A percentile compares a stretch with the other conserved stretches of the same genome.
Conservation (phyloP, 2,113 vertebrate species). For the Accipiter virgatus region DNA sequence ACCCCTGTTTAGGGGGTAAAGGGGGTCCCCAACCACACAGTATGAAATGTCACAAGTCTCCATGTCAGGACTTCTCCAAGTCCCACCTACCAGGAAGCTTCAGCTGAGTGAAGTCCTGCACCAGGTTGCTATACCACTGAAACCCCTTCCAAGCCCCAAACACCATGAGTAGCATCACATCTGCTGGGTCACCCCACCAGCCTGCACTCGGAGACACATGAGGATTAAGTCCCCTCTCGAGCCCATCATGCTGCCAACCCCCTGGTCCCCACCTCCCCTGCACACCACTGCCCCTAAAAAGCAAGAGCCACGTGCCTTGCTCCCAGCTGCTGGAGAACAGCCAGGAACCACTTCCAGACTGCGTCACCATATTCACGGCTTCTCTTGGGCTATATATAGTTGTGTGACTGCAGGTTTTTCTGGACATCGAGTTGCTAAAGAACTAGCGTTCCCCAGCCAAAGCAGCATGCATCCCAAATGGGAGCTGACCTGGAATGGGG, state of each 20-base stretch:
- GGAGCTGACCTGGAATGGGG: neutral
- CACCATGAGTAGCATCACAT: neutral
- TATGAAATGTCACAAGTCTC: neutral
- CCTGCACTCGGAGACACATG: fast-evolving
- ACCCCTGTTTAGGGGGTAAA: neutral
- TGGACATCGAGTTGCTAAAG: constrained; percentile 4
- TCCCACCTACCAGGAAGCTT: neutral
- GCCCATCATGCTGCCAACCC: neutral
- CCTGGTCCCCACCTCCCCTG: neutral
- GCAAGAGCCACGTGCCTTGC: neutral
- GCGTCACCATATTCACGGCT: constrained; percentile 10
- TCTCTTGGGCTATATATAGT: constrained; percentile 49
- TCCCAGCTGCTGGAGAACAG: constrained; percentile 31
- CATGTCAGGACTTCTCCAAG: neutral
- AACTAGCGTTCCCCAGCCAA: neutral
- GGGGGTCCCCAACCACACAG: fast-evolving
- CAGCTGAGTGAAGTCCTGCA: neutral
- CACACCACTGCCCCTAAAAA: neutral
- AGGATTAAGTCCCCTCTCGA: neutral
- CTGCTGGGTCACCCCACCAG: neutral
- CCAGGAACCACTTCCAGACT: constrained; percentile 37
- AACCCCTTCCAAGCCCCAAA: neutral
- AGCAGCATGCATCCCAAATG: neutral
- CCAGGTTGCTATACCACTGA: no score
- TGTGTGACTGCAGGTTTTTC: constrained; percentile 52